These are phyloP conservation scores for Thecophora atra DNA, from an alignment of 2,888 invertebrate species.

Conservation along the genomic window DNA sequence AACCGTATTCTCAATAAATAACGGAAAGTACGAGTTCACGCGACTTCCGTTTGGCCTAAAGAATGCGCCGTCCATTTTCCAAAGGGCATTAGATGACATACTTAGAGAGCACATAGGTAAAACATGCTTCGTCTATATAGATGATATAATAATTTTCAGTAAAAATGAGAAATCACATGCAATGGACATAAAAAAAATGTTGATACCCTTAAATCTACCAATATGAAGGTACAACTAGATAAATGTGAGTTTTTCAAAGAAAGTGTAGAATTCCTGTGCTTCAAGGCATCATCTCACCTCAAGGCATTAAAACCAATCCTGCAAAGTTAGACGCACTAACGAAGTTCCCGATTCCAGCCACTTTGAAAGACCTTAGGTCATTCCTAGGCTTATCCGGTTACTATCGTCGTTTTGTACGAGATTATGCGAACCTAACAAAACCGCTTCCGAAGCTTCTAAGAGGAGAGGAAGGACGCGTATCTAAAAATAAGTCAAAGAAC, in stretches of 20 bases:
- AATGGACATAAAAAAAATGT: not conserved
- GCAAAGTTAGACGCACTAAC: constrained; percentile 1
- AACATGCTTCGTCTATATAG: constrained; percentile 15
- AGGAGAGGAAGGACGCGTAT: constrained; percentile 8
- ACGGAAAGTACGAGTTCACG: constrained; percentile 1
- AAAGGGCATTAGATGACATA: constrained; percentile 34
- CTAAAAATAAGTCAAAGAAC: not conserved
- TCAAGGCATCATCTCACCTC: not conserved
- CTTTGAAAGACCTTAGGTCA: constrained; percentile 8
- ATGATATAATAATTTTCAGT: not conserved
- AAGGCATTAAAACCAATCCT: constrained; percentile 17
- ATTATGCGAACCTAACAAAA: constrained; percentile 15
- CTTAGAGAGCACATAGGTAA: constrained; percentile 29
- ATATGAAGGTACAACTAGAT: constrained; percentile 14
- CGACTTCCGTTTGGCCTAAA: constrained; percentile 25
- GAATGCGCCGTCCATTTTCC: constrained; percentile 33
- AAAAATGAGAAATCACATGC: constrained; percentile 11
- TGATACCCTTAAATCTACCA: not conserved
- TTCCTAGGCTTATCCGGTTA: constrained; percentile 22
- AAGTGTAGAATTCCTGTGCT: constrained; percentile 12
- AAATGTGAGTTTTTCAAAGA: constrained; percentile 13
- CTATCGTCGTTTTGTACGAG: constrained; percentile 18
- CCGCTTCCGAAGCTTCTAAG: constrained; percentile 19
- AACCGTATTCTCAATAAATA: too few species aligned
- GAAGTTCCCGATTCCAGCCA: not conserved